Evolutionary conservation across 2,113 vertebrate species (phyloP).

Genomic region (Struthio camelus): DNA sequence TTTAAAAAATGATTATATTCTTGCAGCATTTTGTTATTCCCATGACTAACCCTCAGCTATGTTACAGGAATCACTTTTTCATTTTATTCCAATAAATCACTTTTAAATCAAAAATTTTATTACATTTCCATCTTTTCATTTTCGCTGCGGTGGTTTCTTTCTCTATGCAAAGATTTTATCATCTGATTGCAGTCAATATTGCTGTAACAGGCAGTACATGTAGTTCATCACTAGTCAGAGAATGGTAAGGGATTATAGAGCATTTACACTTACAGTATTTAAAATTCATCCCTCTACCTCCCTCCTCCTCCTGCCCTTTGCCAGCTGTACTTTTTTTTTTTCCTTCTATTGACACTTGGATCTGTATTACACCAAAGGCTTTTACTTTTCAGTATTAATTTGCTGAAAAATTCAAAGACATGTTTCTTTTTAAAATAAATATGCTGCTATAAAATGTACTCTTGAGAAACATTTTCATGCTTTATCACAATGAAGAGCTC

Average conservation of each 20-base stretch:
- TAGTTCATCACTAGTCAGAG: conserved; percentile 53
- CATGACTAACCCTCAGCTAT: neutral
- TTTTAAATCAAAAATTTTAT: conserved; percentile 59
- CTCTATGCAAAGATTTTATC: conserved; percentile 58
- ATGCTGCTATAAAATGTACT: neutral
- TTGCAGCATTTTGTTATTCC: conserved; percentile 53
- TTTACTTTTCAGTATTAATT: conserved; percentile 24
- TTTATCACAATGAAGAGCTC: neutral
- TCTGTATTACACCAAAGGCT: neutral
- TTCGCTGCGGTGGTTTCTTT: conserved; percentile 52
- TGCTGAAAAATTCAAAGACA: neutral
- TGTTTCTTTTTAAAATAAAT: neutral
- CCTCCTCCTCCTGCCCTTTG: conserved; percentile 13
- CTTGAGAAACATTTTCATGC: neutral
- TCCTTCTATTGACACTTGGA: neutral
- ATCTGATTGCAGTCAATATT: conserved; percentile 70
- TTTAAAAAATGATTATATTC: conserved; percentile 14
- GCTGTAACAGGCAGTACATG: conserved; percentile 52
- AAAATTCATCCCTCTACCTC: neutral
- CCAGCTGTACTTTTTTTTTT: conserved; percentile 1
- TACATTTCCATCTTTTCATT: conserved; percentile 58
- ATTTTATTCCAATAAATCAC: conserved; percentile 57
- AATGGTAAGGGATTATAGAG: conserved; percentile 35
- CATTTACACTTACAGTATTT: conserved; percentile 11
- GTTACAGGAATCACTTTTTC: conserved; percentile 28